Evolutionary conservation across 1,140 invertebrate species (phyloP), one percentile per base, ranked within the genome.

Genomic region (Drosophila saltans): DNA sequence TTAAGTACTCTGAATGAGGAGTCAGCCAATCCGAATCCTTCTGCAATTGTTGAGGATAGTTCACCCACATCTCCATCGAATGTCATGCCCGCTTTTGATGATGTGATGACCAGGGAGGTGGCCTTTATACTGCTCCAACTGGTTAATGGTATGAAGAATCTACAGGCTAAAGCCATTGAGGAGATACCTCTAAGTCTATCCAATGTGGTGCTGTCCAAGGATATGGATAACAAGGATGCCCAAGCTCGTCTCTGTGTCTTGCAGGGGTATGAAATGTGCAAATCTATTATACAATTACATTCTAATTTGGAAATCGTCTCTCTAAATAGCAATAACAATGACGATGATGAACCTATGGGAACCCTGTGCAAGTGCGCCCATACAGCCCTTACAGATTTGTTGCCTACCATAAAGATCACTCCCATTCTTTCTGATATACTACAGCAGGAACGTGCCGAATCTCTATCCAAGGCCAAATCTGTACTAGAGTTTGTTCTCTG

Each of bases 121-220:
- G 94, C 94, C 58, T 96, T 97, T 82, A 94, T 97, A 41, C 93
- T 97, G 91, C 93, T 97, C 56, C 97, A 97, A 90, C 92, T 97
- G 45, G 95, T 97, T 1, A 96, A 96, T 70, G 96, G 95, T 0
- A 92, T 97, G 48, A 97, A 97, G 89, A 95, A 95, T 80, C 93
- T 98, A n/a, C 96, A 97, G 90, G 96, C 96, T 2, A 95, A 96
- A 66, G 96, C 96, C 2, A 95, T 97, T 21, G 96, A 97, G 82
- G 96, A 97, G 80, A 93, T 96, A 10, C 94, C 96, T 0, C 93
- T 94, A 28, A 94, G 94, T 69, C 83, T 97, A 39, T 95, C 94
- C 45, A 92, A 92, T 79, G 91, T 92, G 55, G 90, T 92, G 57
- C 78, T 94, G n/a, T 93, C 92, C 48, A 93, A 92, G 76, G 93